phyloP scores from a whole-genome alignment of 2,888 invertebrate genomes.

The Tineola bisselliella region DNA sequence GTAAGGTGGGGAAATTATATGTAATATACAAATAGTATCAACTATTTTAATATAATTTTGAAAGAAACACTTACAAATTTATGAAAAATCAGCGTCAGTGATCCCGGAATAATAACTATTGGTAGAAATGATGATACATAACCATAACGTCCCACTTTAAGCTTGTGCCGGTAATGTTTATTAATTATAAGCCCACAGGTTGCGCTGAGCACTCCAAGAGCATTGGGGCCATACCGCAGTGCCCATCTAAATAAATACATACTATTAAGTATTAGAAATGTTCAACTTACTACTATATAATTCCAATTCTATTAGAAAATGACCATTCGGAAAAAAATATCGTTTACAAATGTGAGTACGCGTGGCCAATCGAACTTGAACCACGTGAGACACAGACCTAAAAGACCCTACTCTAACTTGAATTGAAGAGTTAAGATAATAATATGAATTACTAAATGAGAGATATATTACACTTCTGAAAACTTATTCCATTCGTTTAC shows the following conservation, averaged over 20 bases:
- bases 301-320: too few species aligned
- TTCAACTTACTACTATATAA: too few species aligned
- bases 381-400: too few species aligned
- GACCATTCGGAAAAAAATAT: too few species aligned
- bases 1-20: too few species aligned
- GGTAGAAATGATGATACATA: slow-evolving; percentile 70
- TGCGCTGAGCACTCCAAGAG: slow-evolving; percentile 62
- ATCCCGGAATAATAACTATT: slow-evolving; percentile 67
- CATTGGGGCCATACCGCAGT: slow-evolving; percentile 52
- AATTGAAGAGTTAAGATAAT: not conserved
- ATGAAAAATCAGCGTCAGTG: slow-evolving; percentile 64
- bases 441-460: slow-evolving; percentile 15
- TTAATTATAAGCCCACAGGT: slow-evolving; percentile 70
- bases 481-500: slow-evolving; percentile 68
- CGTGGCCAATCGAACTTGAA: too few species aligned
- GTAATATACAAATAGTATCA: not conserved
- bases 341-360: too few species aligned
- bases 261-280: too few species aligned
- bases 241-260: slow-evolving; percentile 41
- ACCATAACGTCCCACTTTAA: slow-evolving; percentile 70
- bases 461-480: slow-evolving; percentile 66
- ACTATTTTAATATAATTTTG: not conserved
- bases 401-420: too few species aligned
- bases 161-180: slow-evolving; percentile 67
- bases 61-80: slow-evolving; percentile 53